Conservation (phyloP, 92 coral and sea anemone species). For the Epizoanthus rinbou region DNA sequence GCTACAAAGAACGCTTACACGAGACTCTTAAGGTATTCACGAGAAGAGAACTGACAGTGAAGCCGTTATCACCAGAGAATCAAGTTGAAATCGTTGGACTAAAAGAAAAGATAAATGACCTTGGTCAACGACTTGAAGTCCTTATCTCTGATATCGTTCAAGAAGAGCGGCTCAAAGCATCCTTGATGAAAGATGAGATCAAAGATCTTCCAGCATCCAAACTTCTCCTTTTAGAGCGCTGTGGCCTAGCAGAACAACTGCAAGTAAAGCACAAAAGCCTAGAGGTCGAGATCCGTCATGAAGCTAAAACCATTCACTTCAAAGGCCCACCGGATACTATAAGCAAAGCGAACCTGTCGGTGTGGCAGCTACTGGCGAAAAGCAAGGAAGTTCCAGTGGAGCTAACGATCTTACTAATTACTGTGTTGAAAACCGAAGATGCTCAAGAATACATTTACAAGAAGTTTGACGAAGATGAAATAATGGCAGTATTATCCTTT, state of each 20-base stretch:
- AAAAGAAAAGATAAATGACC: slow-evolving; percentile 41
- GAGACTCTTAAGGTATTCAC: background rate
- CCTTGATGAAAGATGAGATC: slow-evolving; percentile 3
- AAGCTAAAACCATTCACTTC: slow-evolving; percentile 22
- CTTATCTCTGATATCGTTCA: slow-evolving; percentile 47
- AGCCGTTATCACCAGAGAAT: slow-evolving; percentile 10
- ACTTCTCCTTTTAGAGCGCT: slow-evolving; percentile 23
- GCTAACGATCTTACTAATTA: background rate
- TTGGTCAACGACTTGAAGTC: slow-evolving; percentile 44
- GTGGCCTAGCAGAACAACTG: slow-evolving; percentile 48
- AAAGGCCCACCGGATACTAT: slow-evolving; percentile 36
- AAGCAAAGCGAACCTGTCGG: slow-evolving; percentile 22
- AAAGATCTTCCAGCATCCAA: background rate
- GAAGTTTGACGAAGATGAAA: background rate
- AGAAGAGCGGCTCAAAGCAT: slow-evolving; percentile 35
- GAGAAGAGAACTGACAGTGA: slow-evolving; percentile 4
- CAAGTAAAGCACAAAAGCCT: slow-evolving; percentile 12
- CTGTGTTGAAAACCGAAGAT: slow-evolving; percentile 1
- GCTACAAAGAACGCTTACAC: slow-evolving; percentile 4
- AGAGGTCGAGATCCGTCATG: slow-evolving; percentile 22
- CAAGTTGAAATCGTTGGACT: slow-evolving; percentile 20
- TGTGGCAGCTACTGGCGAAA: slow-evolving; percentile 43
- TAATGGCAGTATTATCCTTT: background rate
- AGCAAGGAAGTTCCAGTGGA: slow-evolving; percentile 6
- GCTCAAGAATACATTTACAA: slow-evolving; percentile 1